Base-by-base conservation (phyloP, 2,113 vertebrate species). In the Leptobrachium leishanense region DNA sequence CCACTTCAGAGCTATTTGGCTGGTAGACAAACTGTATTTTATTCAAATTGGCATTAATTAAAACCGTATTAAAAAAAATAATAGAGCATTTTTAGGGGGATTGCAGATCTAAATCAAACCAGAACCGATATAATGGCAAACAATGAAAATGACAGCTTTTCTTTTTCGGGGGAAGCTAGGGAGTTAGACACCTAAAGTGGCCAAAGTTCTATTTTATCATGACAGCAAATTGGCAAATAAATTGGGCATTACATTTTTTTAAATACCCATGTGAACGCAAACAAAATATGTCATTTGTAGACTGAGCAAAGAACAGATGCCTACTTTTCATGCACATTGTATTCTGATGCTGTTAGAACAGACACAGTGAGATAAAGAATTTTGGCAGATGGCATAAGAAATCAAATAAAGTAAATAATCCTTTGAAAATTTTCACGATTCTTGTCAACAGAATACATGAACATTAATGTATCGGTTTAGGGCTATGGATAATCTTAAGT, bases 371-470 rank as follows among this genome's bases (percentile, higher is more conserved):
- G 81, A 82, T 68, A 82, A 71, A 76, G 59, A 78, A 76, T 81
- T 89, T 86, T 84, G 85, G 81, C 90, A 91, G 88, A 90, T 89
- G 86, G 85, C 55, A 84, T 84, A 83, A 85, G 83, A 86, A 85
- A 90, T 90, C 81, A 87, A 88, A 88, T 87, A 88, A 85, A 84
- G 81, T 76, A 83, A 90, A 87, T 75, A 86, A 85, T 55, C 64
- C 83, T 85, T 72, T 75, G 82, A 83, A 83, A 81, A 66, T 76
- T 81, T 87, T 82, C 80, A 81, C 87, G 85, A 84, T 88, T 88
- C 77, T 86, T 86, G 79, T 85, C 84, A 82, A 75, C 75, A 80
- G 74, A 84, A 84, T 8, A 7, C 41, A 50, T 4, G 46, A 8
- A 4, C 46, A 50, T 50, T 50, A 31, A 31, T 31, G 20, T 31